Conservation (phyloP, 2,113 vertebrate species). For the Pseudorasbora parva region DNA sequence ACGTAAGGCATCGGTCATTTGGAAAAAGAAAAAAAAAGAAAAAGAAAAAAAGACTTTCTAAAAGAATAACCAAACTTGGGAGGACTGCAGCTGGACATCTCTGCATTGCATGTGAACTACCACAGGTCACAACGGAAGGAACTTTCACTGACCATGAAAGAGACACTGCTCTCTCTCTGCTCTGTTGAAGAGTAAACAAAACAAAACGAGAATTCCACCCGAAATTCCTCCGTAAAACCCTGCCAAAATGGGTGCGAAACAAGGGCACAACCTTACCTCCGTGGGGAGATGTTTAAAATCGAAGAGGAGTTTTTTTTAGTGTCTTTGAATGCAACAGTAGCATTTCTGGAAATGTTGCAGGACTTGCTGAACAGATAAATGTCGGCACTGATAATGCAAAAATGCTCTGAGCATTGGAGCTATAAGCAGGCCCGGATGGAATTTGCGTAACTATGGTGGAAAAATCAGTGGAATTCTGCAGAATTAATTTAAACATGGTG, state of each 20-base stretch:
- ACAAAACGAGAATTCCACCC: constrained; percentile 13
- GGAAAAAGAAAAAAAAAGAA: constrained; percentile 66
- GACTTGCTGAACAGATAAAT: constrained; percentile 69
- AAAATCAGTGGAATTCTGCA: neutral
- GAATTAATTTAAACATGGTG: neutral
- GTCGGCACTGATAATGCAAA: constrained; percentile 62
- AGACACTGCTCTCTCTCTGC: constrained; percentile 23
- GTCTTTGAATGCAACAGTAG: constrained; percentile 77
- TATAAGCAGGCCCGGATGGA: constrained; percentile 37
- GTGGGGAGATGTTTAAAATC: constrained; percentile 59
- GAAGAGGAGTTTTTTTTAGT: constrained; percentile 66
- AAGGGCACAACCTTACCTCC: constrained; percentile 30
- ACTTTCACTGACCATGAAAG: constrained; percentile 26
- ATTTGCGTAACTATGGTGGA: neutral
- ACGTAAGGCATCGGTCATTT: constrained; percentile 85
- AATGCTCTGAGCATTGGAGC: constrained; percentile 76
- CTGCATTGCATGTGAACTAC: constrained; percentile 36
- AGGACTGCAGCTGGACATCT: constrained; percentile 36
- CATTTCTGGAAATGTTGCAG: constrained; percentile 78
- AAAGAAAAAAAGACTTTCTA: constrained; percentile 67
- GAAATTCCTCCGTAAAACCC: neutral
- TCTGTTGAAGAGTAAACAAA: constrained; percentile 24
- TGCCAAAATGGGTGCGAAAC: constrained; percentile 30
- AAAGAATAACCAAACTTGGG: constrained; percentile 61
- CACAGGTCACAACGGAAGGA: constrained; percentile 20